phyloP scores from a whole-genome alignment of 2,797 vertebrate species.

The Syncerus caffer region DNA sequence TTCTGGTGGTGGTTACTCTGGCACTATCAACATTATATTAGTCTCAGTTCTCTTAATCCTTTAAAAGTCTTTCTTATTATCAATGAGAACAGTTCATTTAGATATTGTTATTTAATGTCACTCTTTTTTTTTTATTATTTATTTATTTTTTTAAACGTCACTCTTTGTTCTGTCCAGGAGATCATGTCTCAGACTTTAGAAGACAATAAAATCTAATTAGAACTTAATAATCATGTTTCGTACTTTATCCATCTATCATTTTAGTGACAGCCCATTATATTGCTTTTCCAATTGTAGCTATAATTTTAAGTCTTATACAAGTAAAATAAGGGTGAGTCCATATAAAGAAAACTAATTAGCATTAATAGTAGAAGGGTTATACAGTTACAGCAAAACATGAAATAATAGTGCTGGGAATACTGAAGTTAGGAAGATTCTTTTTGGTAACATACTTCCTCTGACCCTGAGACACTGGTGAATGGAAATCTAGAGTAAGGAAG shows the following conservation, averaged over 20 bases:
- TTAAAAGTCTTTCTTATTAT: conserved; percentile 9
- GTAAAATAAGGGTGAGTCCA: not conserved
- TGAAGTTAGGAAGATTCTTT: not conserved
- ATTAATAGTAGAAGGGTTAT: not conserved
- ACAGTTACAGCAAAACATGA: not conserved
- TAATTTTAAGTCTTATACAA: conserved; percentile 6
- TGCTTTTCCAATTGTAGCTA: not conserved
- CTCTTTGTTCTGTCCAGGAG: not conserved
- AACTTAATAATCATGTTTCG: not conserved
- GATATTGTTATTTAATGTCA: not conserved
- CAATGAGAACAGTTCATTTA: not conserved
- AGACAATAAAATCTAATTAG: not conserved
- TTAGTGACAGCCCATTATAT: not conserved
- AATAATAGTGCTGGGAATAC: not conserved
- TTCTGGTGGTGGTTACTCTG: not conserved
- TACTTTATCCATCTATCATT: conserved; percentile 7
- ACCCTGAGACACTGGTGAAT: not conserved
- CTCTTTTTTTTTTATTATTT: not conserved
- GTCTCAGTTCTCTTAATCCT: not conserved
- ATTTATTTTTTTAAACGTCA: not conserved
- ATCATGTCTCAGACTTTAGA: not conserved
- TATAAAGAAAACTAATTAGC: not conserved
- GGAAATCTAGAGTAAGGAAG: not conserved
- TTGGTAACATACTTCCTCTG: not conserved
- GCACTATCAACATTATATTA: not conserved